phyloP scores from a whole-genome alignment of 1,140 invertebrate species.

The Chelonus insularis region DNA sequence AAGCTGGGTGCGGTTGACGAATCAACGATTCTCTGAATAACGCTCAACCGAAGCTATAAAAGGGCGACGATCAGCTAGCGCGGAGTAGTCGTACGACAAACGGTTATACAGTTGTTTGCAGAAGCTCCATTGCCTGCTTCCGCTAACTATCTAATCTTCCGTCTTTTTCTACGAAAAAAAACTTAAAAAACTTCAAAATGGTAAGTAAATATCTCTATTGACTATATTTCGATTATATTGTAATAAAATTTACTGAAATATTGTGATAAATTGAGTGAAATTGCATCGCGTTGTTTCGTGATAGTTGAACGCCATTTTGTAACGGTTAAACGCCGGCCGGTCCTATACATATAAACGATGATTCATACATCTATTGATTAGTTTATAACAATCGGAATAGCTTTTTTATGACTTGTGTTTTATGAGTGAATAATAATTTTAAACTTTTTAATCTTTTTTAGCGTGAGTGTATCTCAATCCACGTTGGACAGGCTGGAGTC shows the following conservation, averaged over 20 bases:
- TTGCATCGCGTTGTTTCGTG: background rate
- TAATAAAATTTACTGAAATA: background rate
- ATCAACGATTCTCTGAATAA: background rate
- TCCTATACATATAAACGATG: background rate
- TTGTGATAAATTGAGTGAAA: background rate
- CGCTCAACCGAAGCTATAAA: conserved; percentile 22
- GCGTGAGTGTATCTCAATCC: conserved; percentile 30
- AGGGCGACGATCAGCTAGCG: background rate
- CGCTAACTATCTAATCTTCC: conserved; percentile 8
- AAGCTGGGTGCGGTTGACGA: background rate
- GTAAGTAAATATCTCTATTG: conserved; percentile 4
- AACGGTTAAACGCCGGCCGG: conserved; percentile 23
- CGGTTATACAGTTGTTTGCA: conserved; percentile 8
- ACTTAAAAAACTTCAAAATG: conserved; percentile 22
- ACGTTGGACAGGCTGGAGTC: conserved; percentile 29
- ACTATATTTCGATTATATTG: too few relatives aligned
- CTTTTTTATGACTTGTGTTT: background rate
- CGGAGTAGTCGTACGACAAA: conserved; percentile 21
- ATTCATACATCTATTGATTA: conserved; percentile 8
- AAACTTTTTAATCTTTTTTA: conserved; percentile 5
- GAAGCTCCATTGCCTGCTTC: conserved; percentile 23
- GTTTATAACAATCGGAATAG: background rate
- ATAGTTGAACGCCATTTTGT: conserved; percentile 23
- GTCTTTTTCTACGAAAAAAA: conserved; percentile 11
- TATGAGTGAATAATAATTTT: background rate